Percentiles rank a stretch among this genome's conserved stretches.
These are phyloP conservation scores for Montipora foliosa DNA, from an alignment of 64 coral and sea anemone species.

Conservation along the genomic window DNA sequence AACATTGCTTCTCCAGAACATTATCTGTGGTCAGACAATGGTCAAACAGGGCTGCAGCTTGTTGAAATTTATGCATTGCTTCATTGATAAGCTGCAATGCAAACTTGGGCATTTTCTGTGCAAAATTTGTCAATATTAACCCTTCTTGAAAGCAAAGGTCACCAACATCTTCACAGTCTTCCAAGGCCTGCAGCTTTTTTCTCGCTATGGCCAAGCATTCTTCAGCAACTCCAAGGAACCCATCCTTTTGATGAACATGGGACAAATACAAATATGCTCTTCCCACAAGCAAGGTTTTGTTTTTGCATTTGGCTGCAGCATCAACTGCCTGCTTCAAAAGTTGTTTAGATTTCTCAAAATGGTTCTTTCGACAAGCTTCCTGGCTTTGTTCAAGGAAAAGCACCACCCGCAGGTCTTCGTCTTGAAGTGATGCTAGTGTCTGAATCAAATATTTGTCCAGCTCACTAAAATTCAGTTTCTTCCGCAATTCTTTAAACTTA, in stretches of 20 bases:
- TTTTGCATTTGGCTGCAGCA: conserved; percentile 69
- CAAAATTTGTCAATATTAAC: conserved; percentile 75
- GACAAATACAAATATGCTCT: conserved; percentile 90
- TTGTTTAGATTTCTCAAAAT: conserved; percentile 78
- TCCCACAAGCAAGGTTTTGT: conserved; percentile 84
- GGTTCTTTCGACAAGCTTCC: conserved; percentile 68
- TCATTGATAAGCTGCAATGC: conserved; percentile 71
- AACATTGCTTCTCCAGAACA: conserved; percentile 68
- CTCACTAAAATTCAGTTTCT: conserved; percentile 58
- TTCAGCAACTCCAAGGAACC: conserved; percentile 85
- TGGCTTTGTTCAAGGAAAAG: conserved; percentile 85
- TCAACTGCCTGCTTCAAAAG: conserved; percentile 93
- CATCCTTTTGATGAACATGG: conserved; percentile 84
- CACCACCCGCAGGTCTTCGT: conserved; percentile 71
- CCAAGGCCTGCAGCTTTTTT: conserved; percentile 79
- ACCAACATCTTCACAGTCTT: conserved; percentile 84
- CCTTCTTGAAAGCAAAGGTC: conserved; percentile 92
- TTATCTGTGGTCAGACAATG: conserved; percentile 46
- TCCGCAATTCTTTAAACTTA: conserved; percentile 64
- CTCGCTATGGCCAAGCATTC: conserved; percentile 94
- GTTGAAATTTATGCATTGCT: conserved; percentile 82
- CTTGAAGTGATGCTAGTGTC: conserved; percentile 49
- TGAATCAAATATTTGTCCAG: conserved; percentile 69
- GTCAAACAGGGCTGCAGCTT: conserved; percentile 64
- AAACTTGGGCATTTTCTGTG: conserved; percentile 87